These are phyloP conservation scores for Phrynocephalus vlangalii DNA, from an alignment of 2,797 vertebrate genomes.

Conservation along the genomic window DNA sequence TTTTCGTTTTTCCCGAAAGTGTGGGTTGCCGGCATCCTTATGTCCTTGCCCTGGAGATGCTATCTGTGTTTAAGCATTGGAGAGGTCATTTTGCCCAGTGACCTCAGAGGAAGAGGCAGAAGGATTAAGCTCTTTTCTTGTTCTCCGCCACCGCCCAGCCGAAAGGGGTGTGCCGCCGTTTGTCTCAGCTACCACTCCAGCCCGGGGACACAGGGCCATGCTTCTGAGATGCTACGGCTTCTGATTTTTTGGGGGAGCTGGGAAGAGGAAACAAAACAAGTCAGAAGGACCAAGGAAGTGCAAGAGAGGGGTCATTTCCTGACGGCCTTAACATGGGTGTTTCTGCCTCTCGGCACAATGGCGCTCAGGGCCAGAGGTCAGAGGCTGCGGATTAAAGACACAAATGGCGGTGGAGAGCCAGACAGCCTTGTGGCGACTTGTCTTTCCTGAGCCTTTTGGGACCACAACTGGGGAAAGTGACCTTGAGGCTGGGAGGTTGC, in stretches of 20 bases:
- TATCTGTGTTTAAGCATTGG: too few relatives aligned
- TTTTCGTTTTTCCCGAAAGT: too few relatives aligned
- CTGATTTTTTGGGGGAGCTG: background rate
- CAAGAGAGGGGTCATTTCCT: constrained; percentile 28
- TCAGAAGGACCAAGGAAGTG: background rate
- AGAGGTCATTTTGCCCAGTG: background rate
- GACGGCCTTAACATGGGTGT: background rate
- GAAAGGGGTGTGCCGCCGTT: background rate
- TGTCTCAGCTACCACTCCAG: background rate
- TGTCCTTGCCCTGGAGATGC: background rate
- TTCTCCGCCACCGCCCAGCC: background rate
- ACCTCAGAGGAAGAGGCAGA: too few relatives aligned
- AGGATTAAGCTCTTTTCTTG: background rate
- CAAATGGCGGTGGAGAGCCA: background rate
- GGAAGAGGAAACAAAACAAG: background rate
- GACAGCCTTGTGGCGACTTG: background rate
- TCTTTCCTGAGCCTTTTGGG: background rate
- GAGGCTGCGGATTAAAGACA: background rate
- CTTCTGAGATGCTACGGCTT: background rate
- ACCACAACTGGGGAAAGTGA: background rate
- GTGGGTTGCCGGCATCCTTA: too few relatives aligned
- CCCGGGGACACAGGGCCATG: background rate
- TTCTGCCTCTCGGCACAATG: background rate
- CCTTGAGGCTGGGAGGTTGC: too few relatives aligned
- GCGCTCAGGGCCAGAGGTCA: constrained; percentile 12